Conservation (phyloP, 2,113 vertebrate genomes). For the Ondatra zibethicus region DNA sequence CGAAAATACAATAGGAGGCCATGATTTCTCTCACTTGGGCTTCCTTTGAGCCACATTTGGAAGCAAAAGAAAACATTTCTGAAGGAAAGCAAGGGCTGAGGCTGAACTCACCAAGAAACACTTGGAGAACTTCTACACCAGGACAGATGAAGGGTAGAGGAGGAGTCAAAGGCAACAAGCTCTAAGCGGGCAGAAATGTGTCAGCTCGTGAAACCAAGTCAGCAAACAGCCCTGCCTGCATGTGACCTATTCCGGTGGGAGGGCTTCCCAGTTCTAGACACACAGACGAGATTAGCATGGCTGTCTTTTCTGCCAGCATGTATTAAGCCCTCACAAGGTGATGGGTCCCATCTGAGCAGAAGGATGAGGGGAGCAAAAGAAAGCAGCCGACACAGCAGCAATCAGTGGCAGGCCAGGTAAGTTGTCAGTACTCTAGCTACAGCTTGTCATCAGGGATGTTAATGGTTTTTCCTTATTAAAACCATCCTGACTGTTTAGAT, state of each 20-base stretch:
- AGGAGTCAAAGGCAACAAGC: background rate
- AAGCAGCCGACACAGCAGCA: background rate
- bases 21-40: too few species aligned
- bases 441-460: background rate
- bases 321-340: background rate
- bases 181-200: background rate
- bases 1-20: background rate
- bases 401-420: background rate
- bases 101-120: background rate
- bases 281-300: background rate
- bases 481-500: background rate
- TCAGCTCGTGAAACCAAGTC: background rate
- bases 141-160: background rate
- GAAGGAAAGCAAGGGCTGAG: background rate
- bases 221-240: background rate
- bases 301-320: background rate
- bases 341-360: background rate
- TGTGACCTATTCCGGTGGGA: background rate
- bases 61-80: slow-evolving; percentile 45
- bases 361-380: background rate
- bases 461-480: background rate
- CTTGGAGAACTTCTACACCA: slow-evolving; percentile 13
- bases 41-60: background rate
- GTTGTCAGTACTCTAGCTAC: fast-evolving
- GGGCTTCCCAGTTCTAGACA: background rate